Conservation (phyloP, 2,113 vertebrate species). For the Cranoglanis bouderius region DNA sequence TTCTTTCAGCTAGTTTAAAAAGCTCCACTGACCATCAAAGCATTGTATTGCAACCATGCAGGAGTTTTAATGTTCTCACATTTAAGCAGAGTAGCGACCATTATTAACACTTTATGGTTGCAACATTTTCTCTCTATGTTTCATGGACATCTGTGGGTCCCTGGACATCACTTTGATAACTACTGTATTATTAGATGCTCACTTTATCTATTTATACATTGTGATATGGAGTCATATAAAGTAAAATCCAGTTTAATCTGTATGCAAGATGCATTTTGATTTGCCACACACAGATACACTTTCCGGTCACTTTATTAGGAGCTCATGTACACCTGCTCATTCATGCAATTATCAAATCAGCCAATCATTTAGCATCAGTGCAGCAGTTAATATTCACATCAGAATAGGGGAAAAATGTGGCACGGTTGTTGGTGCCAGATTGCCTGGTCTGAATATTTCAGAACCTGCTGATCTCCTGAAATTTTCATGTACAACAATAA, state of each 20-base stretch:
- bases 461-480: background rate
- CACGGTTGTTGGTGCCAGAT: no score
- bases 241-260: background rate
- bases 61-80: background rate
- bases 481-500: background rate
- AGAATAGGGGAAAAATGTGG: no score
- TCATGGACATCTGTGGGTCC: background rate
- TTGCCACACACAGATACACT: background rate
- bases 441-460: no score
- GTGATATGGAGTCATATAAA: background rate
- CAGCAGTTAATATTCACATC: background rate
- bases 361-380: background rate
- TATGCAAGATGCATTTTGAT: no score
- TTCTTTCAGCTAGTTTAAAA: background rate
- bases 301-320: background rate
- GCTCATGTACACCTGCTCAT: background rate
- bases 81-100: background rate
- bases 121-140: background rate
- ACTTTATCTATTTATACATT: background rate
- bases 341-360: background rate
- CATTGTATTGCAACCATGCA: background rate
- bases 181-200: no score
- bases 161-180: background rate
- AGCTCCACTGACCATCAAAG: background rate
- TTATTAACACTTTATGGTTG: background rate